Evolutionary conservation across 2,888 invertebrate species (phyloP), one percentile per base, ranked within the genome.

Genomic region (Kuschelorhynchus macadamiae): DNA sequence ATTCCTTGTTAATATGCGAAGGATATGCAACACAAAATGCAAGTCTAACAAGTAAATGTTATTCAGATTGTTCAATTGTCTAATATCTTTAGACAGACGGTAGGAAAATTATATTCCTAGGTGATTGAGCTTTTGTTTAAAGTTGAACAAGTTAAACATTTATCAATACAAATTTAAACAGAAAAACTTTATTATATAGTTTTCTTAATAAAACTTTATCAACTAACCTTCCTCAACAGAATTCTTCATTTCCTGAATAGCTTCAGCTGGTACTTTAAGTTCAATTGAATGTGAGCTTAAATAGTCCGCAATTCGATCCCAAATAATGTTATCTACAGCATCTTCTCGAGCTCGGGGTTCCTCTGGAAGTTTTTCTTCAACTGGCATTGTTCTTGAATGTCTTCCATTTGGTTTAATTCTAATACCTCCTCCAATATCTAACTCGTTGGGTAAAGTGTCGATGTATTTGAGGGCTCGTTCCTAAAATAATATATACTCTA

Each of bases 211-310:
- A n/a, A n/a, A n/a, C n/a, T n/a, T n/a, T n/a, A n/a, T n/a, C n/a
- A n/a, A n/a, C 25, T 25, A 87, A 93, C 93, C 93, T 91, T 94
- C 93, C 79, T 92, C 93, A 12, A 76, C 70, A n/a, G 93, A 91
- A 74, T 92, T 88, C 79, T 91, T 89, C 81, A 93, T 87, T 76
- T 91, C 91, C 74, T 90, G 87, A 74, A 92, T 89, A 42, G 91
- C 88, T 53, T 88, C 88, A 70, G 89, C 89, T 76, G 94, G 93
- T 76, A 94, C 87, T 82, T 93, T 93, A 77, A 94, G 89, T 80
- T 94, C 93, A 42, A 94, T 85, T 14, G 92, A 91, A 78, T 94
- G 93, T 53, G 91, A 90, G 77, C 91, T 90, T 73, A 94, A 88
- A 81, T 94, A 90, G 75, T 90, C 88, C 71, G 91, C 89, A 8